Evolutionary conservation across 2,888 invertebrate species (phyloP), one percentile per base, ranked within the genome.

Genomic region (Ceriagrion tenellum): DNA sequence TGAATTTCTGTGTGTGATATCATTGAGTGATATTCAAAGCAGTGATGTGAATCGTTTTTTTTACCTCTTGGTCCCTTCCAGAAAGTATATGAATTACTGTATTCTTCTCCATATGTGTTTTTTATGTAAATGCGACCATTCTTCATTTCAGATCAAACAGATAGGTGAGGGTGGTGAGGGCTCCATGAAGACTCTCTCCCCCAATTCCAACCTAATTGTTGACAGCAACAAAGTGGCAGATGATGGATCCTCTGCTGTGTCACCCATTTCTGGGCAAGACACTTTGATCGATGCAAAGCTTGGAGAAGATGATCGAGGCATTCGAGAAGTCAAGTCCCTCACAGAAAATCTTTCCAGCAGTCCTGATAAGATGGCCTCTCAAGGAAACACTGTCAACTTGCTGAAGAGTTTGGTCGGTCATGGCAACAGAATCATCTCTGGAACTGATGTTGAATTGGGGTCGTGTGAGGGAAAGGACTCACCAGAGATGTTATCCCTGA

Each of bases 291-390:
- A 95, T 96, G 96, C 95, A 96, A 96, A 95, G 96, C 96, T 95
- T 96, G 96, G 59, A 96, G 96, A 95, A 96, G 95, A 6, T 95
- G 96, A 0, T 95, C 96, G 30, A 35, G 74, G 12, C 13, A n/a
- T 8, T 69, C 96, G 96, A 74, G 96, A 97, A 95, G 96, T 96
- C 2, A 97, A 96, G 93, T 96, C 96, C 16, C 97, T 97, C 20
- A 96, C 97, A 95, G 97, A 97, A 13, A 95, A 56, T 16, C 0
- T 56, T 35, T 56, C 18, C 23, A 0, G 95, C 47, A 63, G 88
- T 88, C n/a, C 40, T n/a, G 55, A 55, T 16, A 88, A 55, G 40
- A 55, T n/a, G 56, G 88, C 74, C 35, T 16, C 30, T 16, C 74
- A 81, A 16, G 74, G 35, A 16, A 81, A 81, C 35, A 13, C 74